phyloP scores from a whole-genome alignment of 2,888 invertebrate genomes.

The Hirtodrosophila histrioides region DNA sequence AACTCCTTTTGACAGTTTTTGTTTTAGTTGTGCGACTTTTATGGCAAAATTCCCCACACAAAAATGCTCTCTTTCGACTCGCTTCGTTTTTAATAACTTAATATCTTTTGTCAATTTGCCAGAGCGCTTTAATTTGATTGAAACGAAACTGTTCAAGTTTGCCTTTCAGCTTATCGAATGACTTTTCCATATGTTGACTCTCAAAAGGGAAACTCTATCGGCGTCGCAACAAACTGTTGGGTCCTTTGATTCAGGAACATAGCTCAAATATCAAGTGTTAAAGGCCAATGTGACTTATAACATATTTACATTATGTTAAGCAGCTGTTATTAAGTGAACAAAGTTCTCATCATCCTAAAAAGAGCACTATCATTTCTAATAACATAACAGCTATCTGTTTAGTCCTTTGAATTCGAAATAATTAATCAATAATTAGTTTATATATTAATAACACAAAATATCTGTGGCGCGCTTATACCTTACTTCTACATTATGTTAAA shows the following conservation, averaged over 20 bases:
- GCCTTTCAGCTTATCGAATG: constrained; percentile 50
- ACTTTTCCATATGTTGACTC: constrained; percentile 15
- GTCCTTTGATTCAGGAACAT: background rate
- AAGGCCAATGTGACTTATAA: background rate
- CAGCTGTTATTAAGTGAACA: too few species aligned
- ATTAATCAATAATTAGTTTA: too few species aligned
- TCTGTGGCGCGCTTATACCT: too few species aligned
- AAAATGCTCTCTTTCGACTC: constrained; percentile 31
- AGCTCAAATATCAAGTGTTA: background rate
- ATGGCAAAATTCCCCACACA: constrained; percentile 30
- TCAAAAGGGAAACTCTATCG: constrained; percentile 16
- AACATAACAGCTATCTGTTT: too few species aligned
- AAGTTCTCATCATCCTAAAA: too few species aligned
- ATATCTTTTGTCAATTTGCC: constrained; percentile 66
- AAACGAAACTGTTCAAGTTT: constrained; percentile 60
- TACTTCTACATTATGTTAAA: too few species aligned
- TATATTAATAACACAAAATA: too few species aligned
- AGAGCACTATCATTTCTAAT: too few species aligned
- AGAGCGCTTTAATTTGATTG: constrained; percentile 70
- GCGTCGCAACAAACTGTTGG: constrained; percentile 4
- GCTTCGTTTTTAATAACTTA: constrained; percentile 70
- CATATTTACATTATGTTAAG: too few species aligned
- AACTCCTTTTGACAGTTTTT: constrained; percentile 6
- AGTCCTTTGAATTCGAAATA: too few species aligned
- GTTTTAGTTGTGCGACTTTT: constrained; percentile 54